Base-by-base conservation (phyloP, 2,888 invertebrate species). In the Willowsia nigromaculata region DNA sequence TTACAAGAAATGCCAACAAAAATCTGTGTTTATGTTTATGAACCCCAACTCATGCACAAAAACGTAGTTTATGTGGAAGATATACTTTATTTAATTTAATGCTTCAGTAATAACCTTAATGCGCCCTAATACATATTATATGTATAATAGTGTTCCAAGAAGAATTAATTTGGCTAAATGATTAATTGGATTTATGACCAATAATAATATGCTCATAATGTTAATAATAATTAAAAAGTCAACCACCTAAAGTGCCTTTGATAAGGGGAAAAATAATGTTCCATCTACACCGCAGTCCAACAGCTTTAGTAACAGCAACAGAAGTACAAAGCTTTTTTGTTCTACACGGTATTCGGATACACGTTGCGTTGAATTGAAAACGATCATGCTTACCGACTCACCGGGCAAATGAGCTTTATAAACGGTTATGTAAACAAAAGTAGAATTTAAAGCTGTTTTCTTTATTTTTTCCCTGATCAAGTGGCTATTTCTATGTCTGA, bases 131-230 rank as follows among this genome's bases (percentile, higher is more conserved):
- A 50, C 18, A 50, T 18, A 50, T 18, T 50, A 50, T n/a, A n/a
- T 25, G n/a, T 59, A 65, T 65, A 65, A 1, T 33, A 47, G 15
- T 43, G 82, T 50, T 47, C 50, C 68, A 33, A 40, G 37, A 37
- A 40, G 83, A 84, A 84, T 84, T 71, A 84, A 84, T 84, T 84
- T 84, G 33, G 71, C 25, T 71, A 84, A 84, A 84, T 84, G 68
- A 84, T 68, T 33, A 71, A 84, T 84, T 84, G 53, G 71, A 84
- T 84, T 84, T 84, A 84, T 71, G 83, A 53, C 50, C 53, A 53
- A 68, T 53, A 68, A 56, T 84, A 84, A 68, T 71, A 43, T 71
- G 71, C 25, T 40, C 71, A 71, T 71, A n/a, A n/a, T n/a, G n/a
- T 71, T 71, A 11, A 43, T 40, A 71, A 71, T 71, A 71, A 25